phyloP scores from a whole-genome alignment of 2,888 invertebrate genomes.

The Fabriciana adippe region DNA sequence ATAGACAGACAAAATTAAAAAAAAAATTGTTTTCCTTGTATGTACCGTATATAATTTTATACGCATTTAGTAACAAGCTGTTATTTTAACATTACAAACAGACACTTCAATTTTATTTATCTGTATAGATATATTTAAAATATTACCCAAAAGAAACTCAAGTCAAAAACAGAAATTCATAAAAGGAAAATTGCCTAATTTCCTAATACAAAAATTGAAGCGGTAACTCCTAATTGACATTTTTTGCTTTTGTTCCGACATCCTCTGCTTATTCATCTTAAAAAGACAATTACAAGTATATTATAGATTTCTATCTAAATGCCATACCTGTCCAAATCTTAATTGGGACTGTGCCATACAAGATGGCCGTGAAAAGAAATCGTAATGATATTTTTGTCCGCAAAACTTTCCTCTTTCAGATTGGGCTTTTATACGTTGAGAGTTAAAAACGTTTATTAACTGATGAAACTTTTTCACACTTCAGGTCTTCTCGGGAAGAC shows the following conservation, averaged over 20 bases:
- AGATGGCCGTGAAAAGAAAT: constrained; percentile 50
- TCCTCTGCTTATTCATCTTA: constrained; percentile 51
- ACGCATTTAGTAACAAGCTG: too few relatives aligned
- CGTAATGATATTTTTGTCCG: constrained; percentile 72
- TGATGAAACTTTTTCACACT: constrained; percentile 81
- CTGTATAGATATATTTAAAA: neutral
- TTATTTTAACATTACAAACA: too few relatives aligned
- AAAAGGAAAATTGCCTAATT: constrained; percentile 23
- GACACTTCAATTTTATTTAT: too few relatives aligned
- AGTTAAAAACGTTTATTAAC: constrained; percentile 72
- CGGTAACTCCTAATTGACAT: constrained; percentile 54
- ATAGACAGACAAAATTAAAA: too few relatives aligned
- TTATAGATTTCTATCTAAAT: constrained; percentile 59
- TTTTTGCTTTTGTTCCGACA: constrained; percentile 47
- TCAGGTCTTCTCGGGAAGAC: constrained; percentile 84
- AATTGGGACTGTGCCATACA: constrained; percentile 61
- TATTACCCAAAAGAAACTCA: neutral
- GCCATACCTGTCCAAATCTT: constrained; percentile 60
- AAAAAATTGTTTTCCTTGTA: too few relatives aligned
- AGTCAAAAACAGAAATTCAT: neutral
- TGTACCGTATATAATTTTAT: too few relatives aligned
- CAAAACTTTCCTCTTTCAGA: constrained; percentile 80
- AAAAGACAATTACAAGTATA: constrained; percentile 58
- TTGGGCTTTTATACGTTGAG: constrained; percentile 69
- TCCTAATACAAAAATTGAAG: constrained; percentile 43